Evolutionary conservation across 2,797 vertebrate species (phyloP), one percentile per base, ranked within the genome.

Genomic region (Takifugu rubripes): DNA sequence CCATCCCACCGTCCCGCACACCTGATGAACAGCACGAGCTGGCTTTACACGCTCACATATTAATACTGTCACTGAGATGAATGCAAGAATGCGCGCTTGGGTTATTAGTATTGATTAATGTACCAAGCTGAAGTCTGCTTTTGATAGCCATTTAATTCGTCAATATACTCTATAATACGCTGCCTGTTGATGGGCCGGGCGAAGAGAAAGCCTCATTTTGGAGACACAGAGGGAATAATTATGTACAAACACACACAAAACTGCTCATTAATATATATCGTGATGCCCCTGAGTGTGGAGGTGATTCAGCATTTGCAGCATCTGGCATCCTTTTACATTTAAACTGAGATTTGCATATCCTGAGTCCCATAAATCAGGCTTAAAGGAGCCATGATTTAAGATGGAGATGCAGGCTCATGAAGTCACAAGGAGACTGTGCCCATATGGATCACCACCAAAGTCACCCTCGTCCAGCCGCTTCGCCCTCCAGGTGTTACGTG

Each of bases 31-130:
- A 64, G 25, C 63, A 64, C 66, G 27, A 47, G 24, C 9, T 4
- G 49, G 55, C 75, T 59, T 16, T 29, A 46, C 48, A 52, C 54
- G 54, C 56, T 9, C 58, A 64, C 58, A 66, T 33, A 47, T 55
- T n/a, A 52, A 58, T 56, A 63, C 33, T 74, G 79, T 74, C 75
- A 54, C 67, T n/a, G 24, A 59, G 40, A 61, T 60, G 54, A 50
- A 27, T 67, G 55, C 49, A 47, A 59, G 70, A 59, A 70, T 62
- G 66, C 76, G 66, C 42, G 55, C 55, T 50, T 50, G 55, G 53
- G 64, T 80, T 84, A 83, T 87, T 82, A 74, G 82, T 81, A 85
- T 84, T 83, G 86, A 89, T 87, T 68, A 69, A 75, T 73, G 73
- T 48, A 60, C 68, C 59, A 64, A n/a, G 68, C 65, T 81, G 61